Evolutionary conservation across 2,888 invertebrate genomes (phyloP), one percentile per base, ranked within the genome.

Genomic region (Operophtera brumata): DNA sequence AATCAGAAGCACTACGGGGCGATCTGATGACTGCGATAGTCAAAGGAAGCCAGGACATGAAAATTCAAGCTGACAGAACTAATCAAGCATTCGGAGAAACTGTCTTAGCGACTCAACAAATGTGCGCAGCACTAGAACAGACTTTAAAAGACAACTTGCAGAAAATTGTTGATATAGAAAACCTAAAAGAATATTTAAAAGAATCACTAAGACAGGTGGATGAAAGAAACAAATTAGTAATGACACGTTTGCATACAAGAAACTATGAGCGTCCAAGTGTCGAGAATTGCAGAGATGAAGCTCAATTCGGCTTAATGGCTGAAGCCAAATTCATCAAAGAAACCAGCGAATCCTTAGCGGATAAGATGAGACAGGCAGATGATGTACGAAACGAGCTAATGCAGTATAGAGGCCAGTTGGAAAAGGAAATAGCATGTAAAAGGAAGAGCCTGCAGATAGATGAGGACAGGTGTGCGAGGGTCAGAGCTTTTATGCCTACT

Each of bases 201-300:
- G 91, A 91, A 6, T 92, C 94, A 0, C 90, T 96, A 9, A 90
- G 94, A 50, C 92, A 94, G 68, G 91, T 96, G 64, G 94, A 96
- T 70, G 90, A 92, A 28, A 93, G 94, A 2, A 92, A 95, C 89
- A 97, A 97, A 78, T 92, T 96, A 39, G 95, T 94, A 0, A 96
- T 96, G 83, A 96, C 97, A 0, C 91, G 97, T 43, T 90, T 97
- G 56, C 92, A 95, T 69, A 93, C 93, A 69, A 92, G 97, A 54
- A 91, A 93, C 51, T 89, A 90, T 46, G 86, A 86, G 47, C 91
- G 97, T 7, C 95, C 95, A 0, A 93, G 94, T 53, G 95, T 95
- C 0, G 97, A 97, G 76, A 94, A 94, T 71, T 97, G 96, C 72
- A 91, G 96, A 47, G 97, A 97, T 80, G 91, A 92, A 14, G 93